phyloP scores from a whole-genome alignment of 2,888 invertebrate genomes.

The Megastigmus dorsalis region DNA sequence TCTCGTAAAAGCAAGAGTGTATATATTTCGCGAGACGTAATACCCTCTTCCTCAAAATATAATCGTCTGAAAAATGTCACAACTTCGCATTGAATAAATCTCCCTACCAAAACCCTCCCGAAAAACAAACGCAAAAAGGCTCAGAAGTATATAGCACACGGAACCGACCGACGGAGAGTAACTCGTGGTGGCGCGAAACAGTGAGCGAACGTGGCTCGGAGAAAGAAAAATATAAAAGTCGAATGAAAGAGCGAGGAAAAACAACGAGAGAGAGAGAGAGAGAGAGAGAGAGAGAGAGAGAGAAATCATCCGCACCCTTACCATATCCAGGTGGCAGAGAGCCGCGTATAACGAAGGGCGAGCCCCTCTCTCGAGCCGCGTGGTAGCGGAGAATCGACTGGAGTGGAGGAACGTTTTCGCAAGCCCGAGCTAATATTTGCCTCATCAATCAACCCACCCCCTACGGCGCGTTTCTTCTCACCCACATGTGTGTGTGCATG shows the following conservation, averaged over 20 bases:
- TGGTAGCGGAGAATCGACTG: background rate
- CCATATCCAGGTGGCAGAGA: background rate
- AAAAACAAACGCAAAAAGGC: background rate
- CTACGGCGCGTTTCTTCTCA: constrained; percentile 6
- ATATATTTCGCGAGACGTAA: no score
- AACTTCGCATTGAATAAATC: background rate
- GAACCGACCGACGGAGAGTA: no score
- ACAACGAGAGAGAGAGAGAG: background rate
- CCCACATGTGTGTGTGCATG: no score
- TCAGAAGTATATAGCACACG: no score
- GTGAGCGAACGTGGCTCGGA: no score
- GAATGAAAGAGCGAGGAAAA: no score
- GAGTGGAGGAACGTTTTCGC: background rate
- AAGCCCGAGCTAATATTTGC: constrained; percentile 54
- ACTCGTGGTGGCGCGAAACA: no score
- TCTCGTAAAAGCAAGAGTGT: no score
- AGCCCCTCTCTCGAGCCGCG: no score
- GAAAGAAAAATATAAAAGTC: no score
- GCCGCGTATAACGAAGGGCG: background rate
- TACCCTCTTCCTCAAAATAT: no score
- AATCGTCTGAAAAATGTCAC: no score
- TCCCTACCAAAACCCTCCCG: background rate
- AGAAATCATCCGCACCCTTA: background rate
- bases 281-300: background rate
- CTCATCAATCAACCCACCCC: constrained; percentile 59